phyloP scores from a whole-genome alignment of 2,888 invertebrate genomes.

The Myathropa florea region DNA sequence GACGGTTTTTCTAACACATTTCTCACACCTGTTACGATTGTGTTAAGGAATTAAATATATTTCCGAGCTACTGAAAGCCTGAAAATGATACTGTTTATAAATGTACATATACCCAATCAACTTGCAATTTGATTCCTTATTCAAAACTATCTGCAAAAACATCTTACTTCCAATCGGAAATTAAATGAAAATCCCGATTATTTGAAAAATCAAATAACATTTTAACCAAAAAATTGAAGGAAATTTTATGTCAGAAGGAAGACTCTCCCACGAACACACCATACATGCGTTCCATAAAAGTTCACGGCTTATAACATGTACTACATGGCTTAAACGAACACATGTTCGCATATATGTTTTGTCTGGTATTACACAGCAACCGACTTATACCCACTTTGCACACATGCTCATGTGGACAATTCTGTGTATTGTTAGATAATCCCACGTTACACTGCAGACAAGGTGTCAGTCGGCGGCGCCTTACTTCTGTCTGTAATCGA shows the following conservation, averaged over 20 bases:
- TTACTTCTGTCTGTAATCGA: neutral
- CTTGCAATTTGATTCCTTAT: no score
- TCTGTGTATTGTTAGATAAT: slow-evolving; percentile 11
- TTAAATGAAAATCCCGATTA: no score
- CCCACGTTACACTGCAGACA: slow-evolving; percentile 10
- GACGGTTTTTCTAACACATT: no score
- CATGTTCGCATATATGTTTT: neutral
- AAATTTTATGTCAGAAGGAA: neutral
- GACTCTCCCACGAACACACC: neutral
- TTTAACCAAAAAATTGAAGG: neutral
- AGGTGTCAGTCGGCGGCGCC: slow-evolving; percentile 5
- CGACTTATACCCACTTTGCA: neutral
- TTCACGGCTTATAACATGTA: slow-evolving; percentile 17
- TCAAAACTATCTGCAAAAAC: no score
- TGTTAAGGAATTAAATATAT: no score
- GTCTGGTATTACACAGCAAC: neutral
- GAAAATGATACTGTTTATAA: no score
- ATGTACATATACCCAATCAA: no score
- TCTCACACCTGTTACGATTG: no score
- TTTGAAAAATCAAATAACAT: no score
- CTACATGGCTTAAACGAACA: slow-evolving; percentile 3
- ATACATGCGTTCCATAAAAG: slow-evolving; percentile 12
- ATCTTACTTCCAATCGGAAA: neutral
- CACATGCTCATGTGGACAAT: neutral
- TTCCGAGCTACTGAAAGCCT: no score